phyloP scores from a whole-genome alignment of 2,113 vertebrate genomes.

The Aegypius monachus region DNA sequence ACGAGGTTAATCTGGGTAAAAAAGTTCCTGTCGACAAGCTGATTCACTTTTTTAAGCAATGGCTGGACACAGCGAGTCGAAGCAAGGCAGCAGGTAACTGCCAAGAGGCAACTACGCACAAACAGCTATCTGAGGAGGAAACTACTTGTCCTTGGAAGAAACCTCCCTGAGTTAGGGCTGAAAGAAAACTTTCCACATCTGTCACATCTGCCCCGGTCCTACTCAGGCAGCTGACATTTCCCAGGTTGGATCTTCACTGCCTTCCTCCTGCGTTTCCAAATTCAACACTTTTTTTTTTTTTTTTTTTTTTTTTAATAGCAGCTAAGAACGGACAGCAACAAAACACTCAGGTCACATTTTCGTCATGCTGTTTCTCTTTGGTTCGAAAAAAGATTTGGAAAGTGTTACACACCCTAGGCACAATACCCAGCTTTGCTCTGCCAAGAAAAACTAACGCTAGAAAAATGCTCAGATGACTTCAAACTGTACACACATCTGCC shows the following conservation, averaged over 20 bases:
- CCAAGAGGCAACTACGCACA: neutral
- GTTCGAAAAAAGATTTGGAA: constrained; percentile 29
- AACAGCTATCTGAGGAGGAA: neutral
- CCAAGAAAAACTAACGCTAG: constrained; percentile 48
- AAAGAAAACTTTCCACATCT: constrained; percentile 21
- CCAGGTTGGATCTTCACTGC: neutral
- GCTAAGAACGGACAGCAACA: neutral
- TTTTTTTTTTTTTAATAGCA: neutral
- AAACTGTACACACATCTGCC: neutral
- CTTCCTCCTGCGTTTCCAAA: neutral
- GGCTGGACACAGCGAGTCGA: neutral
- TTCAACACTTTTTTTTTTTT: neutral
- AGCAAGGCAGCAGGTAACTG: constrained; percentile 4
- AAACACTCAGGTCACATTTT: constrained; percentile 15
- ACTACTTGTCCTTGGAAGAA: neutral
- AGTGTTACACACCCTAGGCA: constrained; percentile 48
- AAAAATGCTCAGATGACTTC: constrained; percentile 58
- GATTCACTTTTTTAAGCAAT: neutral
- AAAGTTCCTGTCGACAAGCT: neutral
- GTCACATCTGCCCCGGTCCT: neutral
- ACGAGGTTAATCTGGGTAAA: neutral
- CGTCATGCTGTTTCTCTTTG: neutral
- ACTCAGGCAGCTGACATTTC: neutral
- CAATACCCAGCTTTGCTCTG: constrained; percentile 22
- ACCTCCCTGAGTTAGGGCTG: neutral